Percentiles rank a stretch among this genome's conserved stretches.
phyloP scores from a whole-genome alignment of 1,140 invertebrate genomes.

The Lasioglossum baleicum region DNA sequence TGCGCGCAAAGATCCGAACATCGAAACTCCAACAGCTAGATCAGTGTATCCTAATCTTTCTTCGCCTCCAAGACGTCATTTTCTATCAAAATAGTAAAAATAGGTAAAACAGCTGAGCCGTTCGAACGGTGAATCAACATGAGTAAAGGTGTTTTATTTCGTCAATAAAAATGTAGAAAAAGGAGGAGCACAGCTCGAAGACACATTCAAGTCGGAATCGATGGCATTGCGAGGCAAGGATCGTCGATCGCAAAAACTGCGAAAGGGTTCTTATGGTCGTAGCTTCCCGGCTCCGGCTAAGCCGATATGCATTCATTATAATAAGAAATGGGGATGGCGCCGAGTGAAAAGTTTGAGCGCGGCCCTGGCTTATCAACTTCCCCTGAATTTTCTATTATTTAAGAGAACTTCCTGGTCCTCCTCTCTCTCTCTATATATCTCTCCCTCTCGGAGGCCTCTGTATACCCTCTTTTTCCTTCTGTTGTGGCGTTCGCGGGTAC shows the following conservation, averaged over 20 bases:
- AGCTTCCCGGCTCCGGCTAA: constrained; percentile 72
- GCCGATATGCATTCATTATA: constrained; percentile 81
- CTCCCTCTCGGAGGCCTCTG: constrained; percentile 23
- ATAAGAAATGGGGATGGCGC: constrained; percentile 77
- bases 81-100: too few relatives aligned
- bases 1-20: too few relatives aligned
- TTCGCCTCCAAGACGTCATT: too few relatives aligned
- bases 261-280: constrained; percentile 75
- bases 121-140: too few relatives aligned
- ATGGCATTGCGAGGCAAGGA: constrained; percentile 5
- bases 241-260: constrained; percentile 58
- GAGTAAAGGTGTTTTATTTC: too few relatives aligned
- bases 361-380: constrained; percentile 77
- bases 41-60: too few relatives aligned
- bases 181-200: neutral
- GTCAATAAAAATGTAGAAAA: too few relatives aligned
- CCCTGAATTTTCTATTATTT: constrained; percentile 80
- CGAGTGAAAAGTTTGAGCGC: constrained; percentile 79
- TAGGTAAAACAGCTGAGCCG: too few relatives aligned
- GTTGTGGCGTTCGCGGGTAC: constrained; percentile 31
- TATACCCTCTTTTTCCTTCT: constrained; percentile 32
- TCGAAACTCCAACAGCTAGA: too few relatives aligned
- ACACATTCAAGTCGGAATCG: neutral
- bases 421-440: constrained; percentile 27
- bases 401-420: constrained; percentile 69